Base-by-base conservation (phyloP, 1,140 invertebrate genomes). In the Nebria ingens region DNA sequence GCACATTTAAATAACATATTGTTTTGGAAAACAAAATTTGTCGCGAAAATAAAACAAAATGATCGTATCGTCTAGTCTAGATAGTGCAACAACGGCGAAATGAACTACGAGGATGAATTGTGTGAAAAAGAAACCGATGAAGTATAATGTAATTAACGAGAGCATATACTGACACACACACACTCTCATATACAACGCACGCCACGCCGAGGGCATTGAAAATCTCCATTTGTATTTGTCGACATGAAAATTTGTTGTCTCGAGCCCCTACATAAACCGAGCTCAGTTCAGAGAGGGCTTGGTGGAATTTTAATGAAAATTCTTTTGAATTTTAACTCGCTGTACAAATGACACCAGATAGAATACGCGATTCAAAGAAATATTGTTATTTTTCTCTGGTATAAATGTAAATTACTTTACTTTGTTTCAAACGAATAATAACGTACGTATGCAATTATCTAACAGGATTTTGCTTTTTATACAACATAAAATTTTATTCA, bases 301-400 rank as follows among this genome's bases (percentile, higher is more conserved):
- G 3, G 40, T 17, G 40, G 40, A 45, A 45, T 45, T 45, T 45
- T 45, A 45, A 45, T 45, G 40, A 45, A 45, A 45, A 45, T 45
- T 45, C 40, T 45, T 45, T 45, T 45, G 40, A 45, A 17, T 45
- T 45, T 45, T 17, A 13, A 6, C 13, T 29, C 25, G n/a, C n/a
- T n/a, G n/a, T n/a, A 17, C 40, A 45, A 45, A 45, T 6, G 40
- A 17, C 40, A 17, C 6, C 9, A 45, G 17, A 45, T 17, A 45
- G 40, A 45, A 45, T 45, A 11, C 3, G 40, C 15, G 15, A 45
- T 45, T 45, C 9, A 6, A 45, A 45, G 15, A 45, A 45, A 45
- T 45, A 45, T 4, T 45, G 25, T 34, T 34, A 34, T 34, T 34
- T 34, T 34, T 34, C 6, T 34, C n/a, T n/a, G n/a, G n/a, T n/a